Conservation (phyloP, 2,888 invertebrate genomes). For the Halictus ligatus region DNA sequence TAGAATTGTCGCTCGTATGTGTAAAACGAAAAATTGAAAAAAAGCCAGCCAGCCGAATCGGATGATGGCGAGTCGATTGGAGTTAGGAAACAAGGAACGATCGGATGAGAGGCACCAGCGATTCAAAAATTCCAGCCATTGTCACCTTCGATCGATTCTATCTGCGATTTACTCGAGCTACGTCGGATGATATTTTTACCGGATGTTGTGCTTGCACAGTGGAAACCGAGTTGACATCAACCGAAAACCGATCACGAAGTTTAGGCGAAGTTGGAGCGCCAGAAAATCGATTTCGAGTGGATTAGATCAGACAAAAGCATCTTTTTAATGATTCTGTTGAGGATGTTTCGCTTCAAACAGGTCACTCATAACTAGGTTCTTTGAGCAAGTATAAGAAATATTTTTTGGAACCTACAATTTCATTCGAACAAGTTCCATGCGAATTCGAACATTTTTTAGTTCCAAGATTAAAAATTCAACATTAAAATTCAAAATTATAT, state of each 20-base stretch:
- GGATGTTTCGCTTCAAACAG: neutral
- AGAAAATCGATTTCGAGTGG: too few relatives aligned
- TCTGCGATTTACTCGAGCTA: neutral
- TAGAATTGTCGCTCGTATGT: constrained; percentile 60
- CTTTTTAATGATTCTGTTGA: neutral
- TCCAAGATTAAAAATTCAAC: too few relatives aligned
- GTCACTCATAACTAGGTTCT: neutral
- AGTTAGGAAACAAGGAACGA: constrained; percentile 32
- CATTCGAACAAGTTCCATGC: neutral
- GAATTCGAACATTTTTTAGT: neutral
- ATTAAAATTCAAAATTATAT: too few relatives aligned
- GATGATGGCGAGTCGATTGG: constrained; percentile 38
- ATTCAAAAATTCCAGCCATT: constrained; percentile 26
- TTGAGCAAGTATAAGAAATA: neutral
- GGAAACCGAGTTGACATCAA: neutral
- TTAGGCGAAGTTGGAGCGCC: neutral
- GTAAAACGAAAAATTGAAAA: constrained; percentile 28
- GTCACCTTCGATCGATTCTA: neutral
- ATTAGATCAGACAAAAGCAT: neutral
- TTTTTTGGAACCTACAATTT: neutral
- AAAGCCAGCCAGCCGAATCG: constrained; percentile 36
- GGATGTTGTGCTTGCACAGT: neutral
- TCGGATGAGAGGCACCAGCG: constrained; percentile 27
- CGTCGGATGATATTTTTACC: neutral
- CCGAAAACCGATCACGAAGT: neutral